Percentiles rank a stretch among this genome's conserved stretches.
Conservation (phyloP, 2,113 vertebrate genomes). For the Calonectris borealis region DNA sequence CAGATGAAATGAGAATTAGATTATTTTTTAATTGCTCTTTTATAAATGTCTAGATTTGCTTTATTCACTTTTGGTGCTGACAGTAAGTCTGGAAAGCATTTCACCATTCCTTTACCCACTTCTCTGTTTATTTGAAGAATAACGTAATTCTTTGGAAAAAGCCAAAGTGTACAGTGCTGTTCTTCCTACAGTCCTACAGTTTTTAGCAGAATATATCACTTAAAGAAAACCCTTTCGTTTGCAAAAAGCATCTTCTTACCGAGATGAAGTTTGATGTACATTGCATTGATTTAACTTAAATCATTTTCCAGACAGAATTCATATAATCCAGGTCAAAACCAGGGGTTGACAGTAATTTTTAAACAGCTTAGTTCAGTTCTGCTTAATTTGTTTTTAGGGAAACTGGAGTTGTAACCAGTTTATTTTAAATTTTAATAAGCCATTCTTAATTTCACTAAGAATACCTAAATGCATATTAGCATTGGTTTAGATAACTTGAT, state of each 20-base stretch:
- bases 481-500: neutral
- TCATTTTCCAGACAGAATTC: neutral
- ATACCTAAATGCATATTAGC: neutral
- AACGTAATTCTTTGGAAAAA: neutral
- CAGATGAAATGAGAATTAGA: neutral
- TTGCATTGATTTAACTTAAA: neutral
- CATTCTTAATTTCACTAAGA: neutral
- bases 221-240: neutral
- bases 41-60: neutral
- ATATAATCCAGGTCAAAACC: neutral
- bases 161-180: neutral
- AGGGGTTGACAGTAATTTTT: neutral
- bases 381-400: neutral
- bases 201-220: neutral
- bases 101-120: neutral
- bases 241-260: neutral
- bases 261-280: neutral
- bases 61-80: neutral
- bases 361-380: neutral
- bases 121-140: constrained; percentile 39
- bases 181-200: neutral
- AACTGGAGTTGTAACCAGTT: neutral
- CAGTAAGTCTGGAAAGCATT: constrained; percentile 30
- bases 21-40: neutral
- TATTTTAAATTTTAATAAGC: neutral